Conservation (phyloP, 2,113 vertebrate species). For the Dicrurus megarhynchus region DNA sequence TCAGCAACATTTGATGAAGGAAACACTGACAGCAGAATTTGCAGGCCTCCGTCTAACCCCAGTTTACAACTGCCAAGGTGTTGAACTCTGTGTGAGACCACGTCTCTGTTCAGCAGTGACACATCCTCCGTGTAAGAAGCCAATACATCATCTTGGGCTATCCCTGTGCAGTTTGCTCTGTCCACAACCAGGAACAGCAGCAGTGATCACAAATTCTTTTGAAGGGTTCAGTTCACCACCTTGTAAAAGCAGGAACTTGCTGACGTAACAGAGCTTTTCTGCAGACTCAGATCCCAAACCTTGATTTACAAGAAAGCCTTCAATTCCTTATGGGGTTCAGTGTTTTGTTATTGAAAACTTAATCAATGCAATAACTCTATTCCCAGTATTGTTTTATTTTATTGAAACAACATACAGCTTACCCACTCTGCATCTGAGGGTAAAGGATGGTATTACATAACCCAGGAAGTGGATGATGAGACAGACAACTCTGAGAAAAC, state of each 20-base stretch:
- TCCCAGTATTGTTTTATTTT: neutral
- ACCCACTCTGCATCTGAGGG: neutral
- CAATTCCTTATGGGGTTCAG: neutral
- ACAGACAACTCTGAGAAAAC: neutral
- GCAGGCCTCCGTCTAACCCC: fast-evolving
- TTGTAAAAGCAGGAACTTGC: neutral
- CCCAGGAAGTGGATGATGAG: neutral
- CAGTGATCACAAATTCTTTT: neutral
- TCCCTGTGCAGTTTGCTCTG: neutral
- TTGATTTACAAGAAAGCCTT: neutral
- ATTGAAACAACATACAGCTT: neutral
- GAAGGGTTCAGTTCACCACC: neutral
- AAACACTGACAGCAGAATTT: neutral
- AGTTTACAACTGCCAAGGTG: neutral
- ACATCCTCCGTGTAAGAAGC: neutral
- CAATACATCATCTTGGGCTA: neutral
- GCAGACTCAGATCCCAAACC: neutral
- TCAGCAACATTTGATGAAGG: neutral
- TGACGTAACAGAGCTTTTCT: neutral
- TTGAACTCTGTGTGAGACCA: neutral
- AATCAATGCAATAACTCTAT: neutral
- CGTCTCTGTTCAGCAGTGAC: neutral
- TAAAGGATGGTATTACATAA: neutral
- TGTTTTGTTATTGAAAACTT: neutral
- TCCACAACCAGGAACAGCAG: neutral